Conservation (phyloP, 37 sponge, comb jelly and placozoan genomes). For the Aplysina aerophoba region DNA sequence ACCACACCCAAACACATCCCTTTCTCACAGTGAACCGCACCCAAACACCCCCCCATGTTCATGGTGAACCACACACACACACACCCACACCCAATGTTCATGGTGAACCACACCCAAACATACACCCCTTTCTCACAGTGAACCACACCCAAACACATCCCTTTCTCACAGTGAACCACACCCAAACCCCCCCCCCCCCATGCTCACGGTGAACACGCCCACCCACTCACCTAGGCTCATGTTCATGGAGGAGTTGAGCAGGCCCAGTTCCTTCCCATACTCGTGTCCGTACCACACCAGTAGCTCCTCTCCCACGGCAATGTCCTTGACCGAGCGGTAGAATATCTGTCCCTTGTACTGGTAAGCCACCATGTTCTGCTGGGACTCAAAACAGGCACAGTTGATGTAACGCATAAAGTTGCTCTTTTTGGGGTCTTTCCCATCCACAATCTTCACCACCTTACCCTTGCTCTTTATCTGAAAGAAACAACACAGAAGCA, state of each 20-base stretch:
- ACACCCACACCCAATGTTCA: neutral
- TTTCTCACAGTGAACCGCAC: too few relatives aligned
- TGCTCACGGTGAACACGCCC: neutral
- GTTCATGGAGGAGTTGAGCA: neutral
- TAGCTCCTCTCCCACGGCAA: constrained; percentile 72
- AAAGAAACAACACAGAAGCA: neutral
- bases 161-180: too few relatives aligned
- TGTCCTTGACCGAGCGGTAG: constrained; percentile 66
- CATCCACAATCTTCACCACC: constrained; percentile 58
- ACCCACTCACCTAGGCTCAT: constrained; percentile 15
- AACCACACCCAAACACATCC: too few relatives aligned
- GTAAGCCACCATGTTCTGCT: constrained; percentile 75
- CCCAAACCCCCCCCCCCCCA: too few relatives aligned
- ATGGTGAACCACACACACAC: too few relatives aligned
- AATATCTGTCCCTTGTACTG: constrained; percentile 70
- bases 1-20: too few relatives aligned
- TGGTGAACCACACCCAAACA: too few relatives aligned
- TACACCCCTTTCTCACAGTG: too few relatives aligned
- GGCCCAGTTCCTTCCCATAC: constrained; percentile 6
- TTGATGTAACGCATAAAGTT: constrained; percentile 88
- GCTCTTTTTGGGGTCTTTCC: constrained; percentile 48
- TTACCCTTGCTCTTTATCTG: constrained; percentile 54
- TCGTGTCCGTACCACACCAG: constrained; percentile 83
- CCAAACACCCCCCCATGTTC: too few relatives aligned
- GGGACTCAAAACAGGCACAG: constrained; percentile 65